A percentile compares a stretch with the other conserved stretches of the same genome.
Evolutionary conservation across 2,888 invertebrate species (phyloP).

Genomic region (Pseudoips prasinana): DNA sequence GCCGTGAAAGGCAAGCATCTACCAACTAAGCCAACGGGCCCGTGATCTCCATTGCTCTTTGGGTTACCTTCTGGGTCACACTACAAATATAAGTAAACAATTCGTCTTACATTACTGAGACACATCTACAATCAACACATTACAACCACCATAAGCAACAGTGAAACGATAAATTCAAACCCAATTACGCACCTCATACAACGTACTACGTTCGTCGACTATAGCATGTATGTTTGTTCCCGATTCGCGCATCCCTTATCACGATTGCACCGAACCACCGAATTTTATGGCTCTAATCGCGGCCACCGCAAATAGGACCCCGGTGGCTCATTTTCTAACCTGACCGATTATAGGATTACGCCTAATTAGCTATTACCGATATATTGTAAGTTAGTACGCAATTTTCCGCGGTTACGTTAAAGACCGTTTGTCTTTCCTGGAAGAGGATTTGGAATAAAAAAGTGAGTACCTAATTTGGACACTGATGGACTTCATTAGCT

Average conservation of each 20-base stretch:
- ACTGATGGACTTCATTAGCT: too few relatives aligned
- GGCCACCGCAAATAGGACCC: conserved; percentile 73
- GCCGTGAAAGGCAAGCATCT: too few relatives aligned
- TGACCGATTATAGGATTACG: conserved; percentile 78
- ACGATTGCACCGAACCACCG: conserved; percentile 70
- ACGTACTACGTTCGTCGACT: too few relatives aligned
- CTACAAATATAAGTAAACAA: too few relatives aligned
- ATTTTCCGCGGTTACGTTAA: conserved; percentile 38
- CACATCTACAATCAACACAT: too few relatives aligned
- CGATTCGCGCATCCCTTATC: conserved; percentile 76
- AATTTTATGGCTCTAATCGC: conserved; percentile 79
- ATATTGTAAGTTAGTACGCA: conserved; percentile 54
- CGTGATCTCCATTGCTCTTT: too few relatives aligned
- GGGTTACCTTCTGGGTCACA: too few relatives aligned
- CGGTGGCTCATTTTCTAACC: conserved; percentile 75
- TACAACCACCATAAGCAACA: conserved; percentile 18
- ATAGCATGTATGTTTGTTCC: conserved; percentile 14
- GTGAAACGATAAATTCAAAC: conserved; percentile 34
- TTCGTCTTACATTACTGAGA: too few relatives aligned
- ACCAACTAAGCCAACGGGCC: too few relatives aligned
- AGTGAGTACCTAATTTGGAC: too few relatives aligned
- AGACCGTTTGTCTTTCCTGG: conserved; percentile 20
- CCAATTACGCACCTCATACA: conserved; percentile 30
- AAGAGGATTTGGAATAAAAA: too few relatives aligned
- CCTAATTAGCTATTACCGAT: conserved; percentile 79